A percentile compares a stretch with the other conserved stretches of the same genome.
phyloP scores from a whole-genome alignment of 1,140 invertebrate species.

The Rhagoletis zephyria region DNA sequence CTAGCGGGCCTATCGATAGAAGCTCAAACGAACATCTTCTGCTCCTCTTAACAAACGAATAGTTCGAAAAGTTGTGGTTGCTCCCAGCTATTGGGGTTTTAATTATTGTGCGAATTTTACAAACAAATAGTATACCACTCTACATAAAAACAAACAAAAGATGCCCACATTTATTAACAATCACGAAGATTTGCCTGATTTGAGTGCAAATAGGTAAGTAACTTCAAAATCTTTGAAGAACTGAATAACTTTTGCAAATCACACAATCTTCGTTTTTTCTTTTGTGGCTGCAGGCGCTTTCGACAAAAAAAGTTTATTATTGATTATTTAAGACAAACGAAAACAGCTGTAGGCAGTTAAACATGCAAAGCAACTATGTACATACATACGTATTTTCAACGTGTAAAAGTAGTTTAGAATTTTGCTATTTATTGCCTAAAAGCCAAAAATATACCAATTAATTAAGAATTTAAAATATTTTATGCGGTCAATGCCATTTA shows the following conservation, averaged over 20 bases:
- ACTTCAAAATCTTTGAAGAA: constrained; percentile 23
- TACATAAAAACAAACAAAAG: background rate
- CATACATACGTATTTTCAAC: background rate
- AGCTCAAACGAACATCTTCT: constrained; percentile 10
- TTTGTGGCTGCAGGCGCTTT: constrained; percentile 4
- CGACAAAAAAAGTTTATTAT: constrained; percentile 21
- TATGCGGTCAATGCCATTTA: constrained; percentile 33
- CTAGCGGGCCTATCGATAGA: no score
- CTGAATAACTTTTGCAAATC: background rate
- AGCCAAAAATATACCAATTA: no score
- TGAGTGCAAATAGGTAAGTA: background rate
- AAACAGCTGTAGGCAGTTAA: background rate
- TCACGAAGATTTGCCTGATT: background rate
- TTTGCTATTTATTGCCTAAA: background rate
- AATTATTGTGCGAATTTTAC: constrained; percentile 8
- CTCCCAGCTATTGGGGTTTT: constrained; percentile 46
- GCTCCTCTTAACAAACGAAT: constrained; percentile 13
- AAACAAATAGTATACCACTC: background rate
- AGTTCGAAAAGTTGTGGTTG: constrained; percentile 36
- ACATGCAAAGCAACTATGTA: background rate
- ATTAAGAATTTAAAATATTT: constrained; percentile 19
- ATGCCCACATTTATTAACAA: background rate
- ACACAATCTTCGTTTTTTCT: constrained; percentile 24
- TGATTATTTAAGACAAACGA: constrained; percentile 17
- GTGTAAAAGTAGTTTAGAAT: background rate